phyloP scores from a whole-genome alignment of 1,140 invertebrate species.

The Arion vulgaris region DNA sequence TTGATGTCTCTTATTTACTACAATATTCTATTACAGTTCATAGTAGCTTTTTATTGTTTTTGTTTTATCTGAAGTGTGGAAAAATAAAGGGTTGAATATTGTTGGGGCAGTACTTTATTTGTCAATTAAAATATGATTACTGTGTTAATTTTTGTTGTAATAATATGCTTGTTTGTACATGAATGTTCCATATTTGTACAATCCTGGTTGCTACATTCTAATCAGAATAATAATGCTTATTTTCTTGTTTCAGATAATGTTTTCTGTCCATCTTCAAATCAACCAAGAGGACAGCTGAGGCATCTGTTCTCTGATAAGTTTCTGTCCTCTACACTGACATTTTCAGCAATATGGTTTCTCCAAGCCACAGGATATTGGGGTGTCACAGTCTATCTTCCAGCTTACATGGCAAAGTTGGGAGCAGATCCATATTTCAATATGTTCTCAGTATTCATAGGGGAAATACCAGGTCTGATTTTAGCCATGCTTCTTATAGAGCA shows the following conservation, averaged over 20 bases:
- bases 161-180: no score
- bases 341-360: slow-evolving; percentile 60
- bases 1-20: no score
- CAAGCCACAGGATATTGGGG: slow-evolving; percentile 67
- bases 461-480: slow-evolving; percentile 63
- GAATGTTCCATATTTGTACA: no score
- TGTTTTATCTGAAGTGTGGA: no score
- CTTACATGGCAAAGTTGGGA: slow-evolving; percentile 58
- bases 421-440: slow-evolving; percentile 63
- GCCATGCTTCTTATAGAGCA: slow-evolving; percentile 64
- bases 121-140: no score
- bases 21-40: no score
- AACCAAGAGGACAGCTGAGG: slow-evolving; percentile 49
- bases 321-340: slow-evolving; percentile 46
- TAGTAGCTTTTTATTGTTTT: no score
- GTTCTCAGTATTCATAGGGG: slow-evolving; percentile 67
- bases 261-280: slow-evolving; percentile 46
- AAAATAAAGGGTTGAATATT: no score
- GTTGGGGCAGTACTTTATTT: no score
- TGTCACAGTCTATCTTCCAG: slow-evolving; percentile 63
- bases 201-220: no score
- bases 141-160: no score
- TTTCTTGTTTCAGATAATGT: slow-evolving; percentile 53
- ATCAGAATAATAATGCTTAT: neutral
- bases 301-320: slow-evolving; percentile 55